Evolutionary conservation across 2,888 invertebrate species (phyloP), one percentile per base, ranked within the genome.

Genomic region (Myopa tessellatipennis): DNA sequence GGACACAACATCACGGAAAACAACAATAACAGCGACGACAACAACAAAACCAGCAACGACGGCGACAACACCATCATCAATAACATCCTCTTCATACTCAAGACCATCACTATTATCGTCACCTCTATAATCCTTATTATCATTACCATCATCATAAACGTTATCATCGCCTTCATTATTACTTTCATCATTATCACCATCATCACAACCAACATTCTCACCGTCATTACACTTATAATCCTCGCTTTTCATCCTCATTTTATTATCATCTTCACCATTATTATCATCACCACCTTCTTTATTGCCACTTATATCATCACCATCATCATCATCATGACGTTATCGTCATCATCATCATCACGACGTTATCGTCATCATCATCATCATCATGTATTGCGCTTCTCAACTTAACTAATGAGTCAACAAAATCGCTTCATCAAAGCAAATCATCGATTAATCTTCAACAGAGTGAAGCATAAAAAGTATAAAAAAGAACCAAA

Each of bases 391-490:
- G 12, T 40, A 74, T 36, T 55, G 55, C 14, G 34, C 26, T 36
- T 75, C 65, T 36, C 36, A 34, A 60, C 40, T 69, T 75, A 69
- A 38, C 58, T 75, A 69, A 69, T 75, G 69, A 69, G 68, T 75
- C 69, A 75, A 75, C 69, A 61, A 69, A 68, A 75, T 58, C 75
- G 75, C 61, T 75, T 68, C 60, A 75, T 75, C 75, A 69, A 75
- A 75, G 75, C 75, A 69, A 69, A 69, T 75, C 68, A 75, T 75
- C 75, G 75, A 75, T 75, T 69, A 75, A 69, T 75, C 75, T 75
- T 75, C 69, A 14, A 18, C 60, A 34, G 45, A 60, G 68, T 50
- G 52, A 50, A 55, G 16, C 8, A 16, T 26, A 26, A n/a, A 72
- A n/a, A 38, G 16, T 6, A 45, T 45, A 45, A 45, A 45, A 45